Base-by-base conservation (phyloP, 1,140 invertebrate genomes). In the Pseudomyrmex dendroicus region DNA sequence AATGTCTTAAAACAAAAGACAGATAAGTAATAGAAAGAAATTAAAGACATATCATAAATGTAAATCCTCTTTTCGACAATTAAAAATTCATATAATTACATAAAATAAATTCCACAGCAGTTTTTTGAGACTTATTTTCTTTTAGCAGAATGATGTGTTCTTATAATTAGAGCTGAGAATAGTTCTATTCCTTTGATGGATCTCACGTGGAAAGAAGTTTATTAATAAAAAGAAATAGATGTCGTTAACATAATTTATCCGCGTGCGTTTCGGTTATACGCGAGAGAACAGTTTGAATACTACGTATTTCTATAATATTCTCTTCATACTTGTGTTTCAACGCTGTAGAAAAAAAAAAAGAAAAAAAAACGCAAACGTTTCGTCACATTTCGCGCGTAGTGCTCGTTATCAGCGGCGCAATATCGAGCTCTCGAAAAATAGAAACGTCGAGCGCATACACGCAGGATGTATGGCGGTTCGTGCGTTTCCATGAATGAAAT, bases 401-500 rank as follows among this genome's bases (percentile, higher is more conserved):
- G 22, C 12, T 62, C 61, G 62, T 89, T 89, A 89, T 89, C 87
- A 82, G 46, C 20, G 2, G 10, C 44, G 20, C 82, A 70, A 66
- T 89, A 89, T 89, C 84, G 85, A 89, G 78, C 87, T 82, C 83
- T 77, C n/a, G 78, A 78, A 70, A 87, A 83, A 85, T 82, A 83
- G 86, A 85, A 89, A 80, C 73, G 72, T 56, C 57, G 84, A 80
- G 74, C 62, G 22, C 67, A 57, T 73, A 54, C 22, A 48, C 56
- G 46, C 52, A 17, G 25, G 25, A 20, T 22, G 52, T 35, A 66
- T 20, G 72, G 46, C 72, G 17, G 17, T 17, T 17, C 70, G 66
- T 15, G 35, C 73, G 77, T 80, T 87, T 80, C 88, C 78, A 89
- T 89, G 88, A 89, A 89, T 89, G 88, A 89, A 89, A 84, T 84